phyloP scores from a whole-genome alignment of 1,140 invertebrate species.

The Caenorhabditis tropicalis region DNA sequence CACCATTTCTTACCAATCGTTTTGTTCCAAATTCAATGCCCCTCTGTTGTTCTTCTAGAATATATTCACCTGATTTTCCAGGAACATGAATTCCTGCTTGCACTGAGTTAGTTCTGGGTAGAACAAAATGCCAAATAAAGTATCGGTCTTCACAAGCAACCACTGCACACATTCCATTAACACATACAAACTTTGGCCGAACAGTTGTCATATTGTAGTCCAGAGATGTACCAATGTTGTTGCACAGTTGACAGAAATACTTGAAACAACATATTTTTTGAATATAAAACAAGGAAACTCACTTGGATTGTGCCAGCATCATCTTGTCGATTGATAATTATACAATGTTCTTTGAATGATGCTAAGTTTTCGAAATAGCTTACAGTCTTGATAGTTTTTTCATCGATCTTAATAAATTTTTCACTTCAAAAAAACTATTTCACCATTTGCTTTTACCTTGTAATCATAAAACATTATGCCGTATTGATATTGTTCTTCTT shows the following conservation, averaged over 20 bases:
- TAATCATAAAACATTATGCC: background rate
- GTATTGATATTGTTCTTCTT: background rate
- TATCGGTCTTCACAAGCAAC: background rate
- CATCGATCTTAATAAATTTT: background rate
- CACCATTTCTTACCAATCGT: background rate
- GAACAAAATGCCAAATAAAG: conserved; percentile 21
- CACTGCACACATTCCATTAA: conserved; percentile 27
- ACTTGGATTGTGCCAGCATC: background rate
- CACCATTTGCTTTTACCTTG: background rate
- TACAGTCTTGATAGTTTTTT: background rate
- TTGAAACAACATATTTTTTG: background rate
- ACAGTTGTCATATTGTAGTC: background rate
- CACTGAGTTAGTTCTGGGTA: background rate
- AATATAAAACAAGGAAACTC: background rate
- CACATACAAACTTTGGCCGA: background rate
- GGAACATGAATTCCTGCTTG: conserved; percentile 23
- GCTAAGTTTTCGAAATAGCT: background rate
- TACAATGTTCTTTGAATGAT: background rate
- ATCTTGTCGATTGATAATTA: background rate
- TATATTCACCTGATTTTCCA: conserved; percentile 9
- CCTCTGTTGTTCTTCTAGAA: conserved; percentile 13
- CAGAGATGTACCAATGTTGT: background rate
- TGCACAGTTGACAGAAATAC: conserved; percentile 23
- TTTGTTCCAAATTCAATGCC: background rate
- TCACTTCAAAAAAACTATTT: background rate